Percentiles rank a stretch among this genome's conserved stretches.
phyloP scores from a whole-genome alignment of 2,113 vertebrate genomes.

The Pseudorhombus dupliciocellatus region DNA sequence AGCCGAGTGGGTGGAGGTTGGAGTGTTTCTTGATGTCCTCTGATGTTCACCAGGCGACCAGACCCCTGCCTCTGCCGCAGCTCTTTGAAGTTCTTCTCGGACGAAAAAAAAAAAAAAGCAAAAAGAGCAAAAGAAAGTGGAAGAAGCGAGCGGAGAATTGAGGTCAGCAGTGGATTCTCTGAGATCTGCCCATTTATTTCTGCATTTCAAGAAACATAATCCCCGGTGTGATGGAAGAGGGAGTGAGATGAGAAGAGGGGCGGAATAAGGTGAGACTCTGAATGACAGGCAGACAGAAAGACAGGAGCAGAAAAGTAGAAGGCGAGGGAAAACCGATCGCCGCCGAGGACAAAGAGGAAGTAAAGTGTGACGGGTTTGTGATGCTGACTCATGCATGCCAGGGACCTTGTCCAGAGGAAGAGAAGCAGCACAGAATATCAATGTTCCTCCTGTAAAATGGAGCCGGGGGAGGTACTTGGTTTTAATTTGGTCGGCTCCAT shows the following conservation, averaged over 20 bases:
- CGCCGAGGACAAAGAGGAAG: slow-evolving; percentile 38
- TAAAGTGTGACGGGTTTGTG: slow-evolving; percentile 50
- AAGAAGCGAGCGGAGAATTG: slow-evolving; percentile 47
- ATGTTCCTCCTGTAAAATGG: slow-evolving; percentile 25
- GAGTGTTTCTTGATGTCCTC: slow-evolving; percentile 41
- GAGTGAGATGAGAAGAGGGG: slow-evolving; percentile 3
- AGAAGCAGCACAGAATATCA: slow-evolving; percentile 53
- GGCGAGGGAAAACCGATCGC: slow-evolving; percentile 33
- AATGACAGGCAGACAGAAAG: neutral
- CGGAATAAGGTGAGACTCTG: slow-evolving; percentile 5
- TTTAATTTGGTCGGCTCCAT: slow-evolving; percentile 8
- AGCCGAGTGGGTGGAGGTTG: slow-evolving; percentile 17
- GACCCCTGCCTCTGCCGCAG: slow-evolving; percentile 33
- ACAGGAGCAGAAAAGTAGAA: neutral
- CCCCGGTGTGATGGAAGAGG: slow-evolving; percentile 19
- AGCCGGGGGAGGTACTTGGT: slow-evolving; percentile 8
- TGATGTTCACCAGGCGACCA: slow-evolving; percentile 49
- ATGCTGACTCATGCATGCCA: slow-evolving; percentile 65
- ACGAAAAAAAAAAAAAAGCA: slow-evolving; percentile 9
- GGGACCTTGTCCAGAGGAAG: slow-evolving; percentile 60
- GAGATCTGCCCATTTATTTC: slow-evolving; percentile 18
- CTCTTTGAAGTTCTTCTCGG: slow-evolving; percentile 59
- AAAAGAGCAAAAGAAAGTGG: slow-evolving; percentile 1
- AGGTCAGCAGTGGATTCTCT: slow-evolving; percentile 58
- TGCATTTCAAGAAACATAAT: slow-evolving; percentile 55